phyloP scores from a whole-genome alignment of 1,140 invertebrate species.

The Solenopsis invicta region DNA sequence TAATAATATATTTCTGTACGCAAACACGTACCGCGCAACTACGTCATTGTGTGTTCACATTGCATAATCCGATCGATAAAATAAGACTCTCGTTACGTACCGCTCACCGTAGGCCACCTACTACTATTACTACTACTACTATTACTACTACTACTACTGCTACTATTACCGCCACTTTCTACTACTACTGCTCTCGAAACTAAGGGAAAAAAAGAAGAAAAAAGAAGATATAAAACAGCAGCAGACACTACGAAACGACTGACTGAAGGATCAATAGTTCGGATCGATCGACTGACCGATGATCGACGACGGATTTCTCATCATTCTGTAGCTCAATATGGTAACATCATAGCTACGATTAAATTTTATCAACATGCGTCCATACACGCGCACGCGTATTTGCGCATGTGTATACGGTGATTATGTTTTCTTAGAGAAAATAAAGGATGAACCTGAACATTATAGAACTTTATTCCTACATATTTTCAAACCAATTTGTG shows the following conservation, averaged over 20 bases:
- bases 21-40: constrained; percentile 84
- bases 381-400: not conserved
- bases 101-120: constrained; percentile 82
- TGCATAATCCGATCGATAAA: constrained; percentile 86
- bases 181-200: constrained; percentile 69
- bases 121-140: constrained; percentile 70
- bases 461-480: no score
- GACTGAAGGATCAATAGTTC: constrained; percentile 65
- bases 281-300: constrained; percentile 58
- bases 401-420: not conserved
- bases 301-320: constrained; percentile 52
- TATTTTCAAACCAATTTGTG: no score
- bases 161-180: constrained; percentile 67
- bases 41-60: constrained; percentile 87
- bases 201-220: constrained; percentile 51
- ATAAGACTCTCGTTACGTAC: constrained; percentile 86
- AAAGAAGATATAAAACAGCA: constrained; percentile 67
- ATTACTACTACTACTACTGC: constrained; percentile 61
- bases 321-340: constrained; percentile 1
- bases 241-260: constrained; percentile 68
- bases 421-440: no score
- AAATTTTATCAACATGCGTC: constrained; percentile 36
- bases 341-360: constrained; percentile 15
- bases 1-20: constrained; percentile 87
- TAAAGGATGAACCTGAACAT: no score